These are phyloP conservation scores for Chondrilla cf. caribensis DNA, from an alignment of 37 sponge, comb jelly and placozoan genomes.

Conservation along the genomic window DNA sequence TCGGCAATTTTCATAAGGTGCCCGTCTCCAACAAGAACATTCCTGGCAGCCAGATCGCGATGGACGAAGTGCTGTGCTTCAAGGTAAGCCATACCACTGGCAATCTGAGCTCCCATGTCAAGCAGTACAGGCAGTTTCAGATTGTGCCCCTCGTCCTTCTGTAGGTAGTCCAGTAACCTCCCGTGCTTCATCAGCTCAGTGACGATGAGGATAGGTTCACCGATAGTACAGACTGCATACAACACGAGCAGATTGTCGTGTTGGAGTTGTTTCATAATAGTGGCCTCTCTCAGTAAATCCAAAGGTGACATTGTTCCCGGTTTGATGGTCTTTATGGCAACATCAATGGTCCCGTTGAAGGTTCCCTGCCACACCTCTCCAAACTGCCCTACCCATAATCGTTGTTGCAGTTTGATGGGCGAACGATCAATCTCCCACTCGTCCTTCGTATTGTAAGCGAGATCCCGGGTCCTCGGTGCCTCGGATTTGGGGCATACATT, in stretches of 20 bases:
- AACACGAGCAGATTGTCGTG: constrained; percentile 84
- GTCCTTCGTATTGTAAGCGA: constrained; percentile 71
- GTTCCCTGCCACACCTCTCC: constrained; percentile 87
- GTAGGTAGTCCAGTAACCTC: constrained; percentile 82
- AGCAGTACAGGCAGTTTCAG: constrained; percentile 77
- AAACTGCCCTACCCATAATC: constrained; percentile 82
- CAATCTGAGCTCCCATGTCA: constrained; percentile 91
- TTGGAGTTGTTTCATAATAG: constrained; percentile 89
- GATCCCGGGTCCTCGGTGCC: constrained; percentile 46
- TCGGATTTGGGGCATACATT: constrained; percentile 53
- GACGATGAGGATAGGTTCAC: constrained; percentile 93
- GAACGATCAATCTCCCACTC: constrained; percentile 90
- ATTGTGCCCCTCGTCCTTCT: constrained; percentile 59
- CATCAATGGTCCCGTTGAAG: constrained; percentile 75
- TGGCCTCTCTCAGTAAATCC: constrained; percentile 82
- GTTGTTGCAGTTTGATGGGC: constrained; percentile 60
- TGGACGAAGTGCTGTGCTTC: constrained; percentile 95
- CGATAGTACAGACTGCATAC: constrained; percentile 87
- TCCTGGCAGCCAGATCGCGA: constrained; percentile 94
- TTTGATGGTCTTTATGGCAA: constrained; percentile 92
- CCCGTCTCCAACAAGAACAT: constrained; percentile 92
- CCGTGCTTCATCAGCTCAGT: constrained; percentile 97
- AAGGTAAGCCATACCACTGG: constrained; percentile 93
- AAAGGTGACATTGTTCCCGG: constrained; percentile 81
- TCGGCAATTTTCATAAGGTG: constrained; percentile 96